Conservation (phyloP, 1,140 invertebrate species). For the Drosophila nebulosa region DNA sequence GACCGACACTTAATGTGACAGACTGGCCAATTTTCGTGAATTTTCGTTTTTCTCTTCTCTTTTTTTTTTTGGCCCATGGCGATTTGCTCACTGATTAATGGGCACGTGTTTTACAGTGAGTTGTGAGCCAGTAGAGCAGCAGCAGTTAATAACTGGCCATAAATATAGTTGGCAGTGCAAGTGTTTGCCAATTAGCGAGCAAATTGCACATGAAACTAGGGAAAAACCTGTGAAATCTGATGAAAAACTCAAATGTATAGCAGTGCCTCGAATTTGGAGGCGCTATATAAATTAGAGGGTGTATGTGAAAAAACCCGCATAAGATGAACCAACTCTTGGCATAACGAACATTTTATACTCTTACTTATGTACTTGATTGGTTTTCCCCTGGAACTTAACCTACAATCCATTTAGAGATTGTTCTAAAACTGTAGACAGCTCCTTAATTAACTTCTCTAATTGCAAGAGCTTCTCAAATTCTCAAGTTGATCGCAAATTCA, state of each 20-base stretch:
- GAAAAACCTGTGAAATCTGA: slow-evolving; percentile 22
- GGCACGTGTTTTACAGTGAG: slow-evolving; percentile 47
- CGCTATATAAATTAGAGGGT: slow-evolving; percentile 58
- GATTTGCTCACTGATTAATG: slow-evolving; percentile 64
- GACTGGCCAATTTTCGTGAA: slow-evolving; percentile 31
- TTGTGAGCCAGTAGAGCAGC: slow-evolving; percentile 21
- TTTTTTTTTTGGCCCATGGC: slow-evolving; percentile 39
- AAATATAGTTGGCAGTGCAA: slow-evolving; percentile 67
- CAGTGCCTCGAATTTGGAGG: slow-evolving; percentile 14
- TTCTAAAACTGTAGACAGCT: no score
- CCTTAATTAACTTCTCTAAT: no score
- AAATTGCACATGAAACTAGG: slow-evolving; percentile 51
- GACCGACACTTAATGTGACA: slow-evolving; percentile 51
- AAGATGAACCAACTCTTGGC: background rate
- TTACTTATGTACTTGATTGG: background rate
- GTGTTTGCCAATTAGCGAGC: slow-evolving; percentile 67
- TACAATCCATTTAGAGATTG: no score
- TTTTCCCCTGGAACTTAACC: no score
- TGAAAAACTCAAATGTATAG: slow-evolving; percentile 28
- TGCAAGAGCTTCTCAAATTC: no score
- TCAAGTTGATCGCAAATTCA: background rate
- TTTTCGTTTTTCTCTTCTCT: slow-evolving; percentile 36
- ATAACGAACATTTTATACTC: background rate
- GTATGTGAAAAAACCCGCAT: slow-evolving; percentile 20
- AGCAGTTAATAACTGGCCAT: slow-evolving; percentile 60